phyloP scores from a whole-genome alignment of 2,888 invertebrate species.

The Hyposoter dolosus region DNA sequence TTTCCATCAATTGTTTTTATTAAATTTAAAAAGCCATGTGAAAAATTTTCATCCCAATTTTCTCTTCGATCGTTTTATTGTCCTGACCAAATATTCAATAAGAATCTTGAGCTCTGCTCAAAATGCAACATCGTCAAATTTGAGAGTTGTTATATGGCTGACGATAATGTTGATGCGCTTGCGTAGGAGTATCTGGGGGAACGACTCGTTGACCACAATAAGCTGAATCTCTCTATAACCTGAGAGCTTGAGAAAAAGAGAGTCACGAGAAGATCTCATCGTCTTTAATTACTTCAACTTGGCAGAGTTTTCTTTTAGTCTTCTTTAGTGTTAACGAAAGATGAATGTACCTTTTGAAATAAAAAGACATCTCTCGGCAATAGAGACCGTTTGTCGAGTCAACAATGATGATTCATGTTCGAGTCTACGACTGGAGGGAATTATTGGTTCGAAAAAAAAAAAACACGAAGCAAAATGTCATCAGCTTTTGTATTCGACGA shows the following conservation, averaged over 20 bases:
- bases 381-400: conserved; percentile 37
- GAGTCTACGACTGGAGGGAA: conserved; percentile 33
- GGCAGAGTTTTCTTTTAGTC: conserved; percentile 22
- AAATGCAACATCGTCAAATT: conserved; percentile 17
- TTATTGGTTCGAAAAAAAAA: conserved; percentile 13
- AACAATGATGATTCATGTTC: conserved; percentile 56
- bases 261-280: conserved; percentile 24
- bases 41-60: no score
- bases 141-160: conserved; percentile 44
- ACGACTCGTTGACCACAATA: conserved; percentile 17
- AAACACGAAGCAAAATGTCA: conserved; percentile 4
- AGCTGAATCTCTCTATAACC: background rate
- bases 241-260: background rate
- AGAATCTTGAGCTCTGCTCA: no score
- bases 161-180: conserved; percentile 42
- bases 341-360: conserved; percentile 29
- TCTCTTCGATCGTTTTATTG: no score
- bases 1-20: no score
- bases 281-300: conserved; percentile 56
- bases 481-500: conserved; percentile 4
- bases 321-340: conserved; percentile 37
- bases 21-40: no score
- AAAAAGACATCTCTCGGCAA: conserved; percentile 1
- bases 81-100: no score
- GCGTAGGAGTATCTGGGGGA: conserved; percentile 48